These are phyloP conservation scores for Ictidomys tridecemlineatus DNA, from an alignment of 2,113 vertebrate genomes.

Conservation along the genomic window DNA sequence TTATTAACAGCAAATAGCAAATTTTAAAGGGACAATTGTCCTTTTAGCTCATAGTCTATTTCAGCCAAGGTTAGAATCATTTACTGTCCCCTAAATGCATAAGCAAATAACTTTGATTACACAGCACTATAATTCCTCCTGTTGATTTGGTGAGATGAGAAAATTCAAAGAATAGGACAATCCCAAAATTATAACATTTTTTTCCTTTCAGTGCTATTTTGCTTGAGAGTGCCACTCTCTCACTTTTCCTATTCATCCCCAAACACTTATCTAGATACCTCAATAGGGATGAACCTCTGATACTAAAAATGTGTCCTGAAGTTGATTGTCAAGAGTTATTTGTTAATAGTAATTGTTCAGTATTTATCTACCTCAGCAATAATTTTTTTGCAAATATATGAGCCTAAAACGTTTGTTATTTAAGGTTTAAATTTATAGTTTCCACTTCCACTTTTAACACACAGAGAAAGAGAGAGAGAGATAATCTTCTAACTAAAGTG, in stretches of 20 bases:
- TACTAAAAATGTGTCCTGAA: neutral
- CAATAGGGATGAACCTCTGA: neutral
- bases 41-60: conserved; percentile 49
- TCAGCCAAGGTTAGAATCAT: conserved; percentile 63
- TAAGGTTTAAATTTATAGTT: conserved; percentile 49
- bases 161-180: neutral
- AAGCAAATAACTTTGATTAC: conserved; percentile 39
- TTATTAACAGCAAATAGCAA: conserved; percentile 61
- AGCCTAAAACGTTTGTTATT: neutral
- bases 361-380: conserved; percentile 28
- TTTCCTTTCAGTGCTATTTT: neutral
- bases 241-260: neutral
- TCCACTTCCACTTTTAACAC: neutral
- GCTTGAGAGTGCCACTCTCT: neutral
- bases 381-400: neutral
- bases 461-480: neutral
- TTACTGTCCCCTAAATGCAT: neutral
- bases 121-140: neutral
- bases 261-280: neutral
- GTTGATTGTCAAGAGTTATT: neutral
- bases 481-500: conserved; percentile 56
- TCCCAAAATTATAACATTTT: neutral
- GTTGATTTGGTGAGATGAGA: neutral
- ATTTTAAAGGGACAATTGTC: conserved; percentile 69
- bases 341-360: conserved; percentile 23